Conservation (phyloP, 1,140 invertebrate genomes). For the Melitaea cinxia region DNA sequence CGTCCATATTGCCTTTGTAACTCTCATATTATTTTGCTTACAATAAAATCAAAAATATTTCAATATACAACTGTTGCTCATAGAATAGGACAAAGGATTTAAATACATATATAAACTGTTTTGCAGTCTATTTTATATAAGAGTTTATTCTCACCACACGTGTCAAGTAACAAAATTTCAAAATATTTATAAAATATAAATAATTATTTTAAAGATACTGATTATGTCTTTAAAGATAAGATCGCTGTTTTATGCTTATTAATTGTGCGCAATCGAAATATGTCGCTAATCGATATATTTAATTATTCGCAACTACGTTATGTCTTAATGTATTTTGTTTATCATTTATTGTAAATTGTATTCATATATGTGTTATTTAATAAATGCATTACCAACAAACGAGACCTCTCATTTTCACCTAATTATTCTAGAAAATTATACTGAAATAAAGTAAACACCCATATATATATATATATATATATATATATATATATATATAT, state of each 20-base stretch:
- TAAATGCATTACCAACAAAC: constrained; percentile 43
- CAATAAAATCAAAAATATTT: constrained; percentile 3
- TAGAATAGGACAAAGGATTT: constrained; percentile 11
- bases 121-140: constrained; percentile 32
- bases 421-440: too few relatives aligned
- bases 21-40: neutral
- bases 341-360: constrained; percentile 29
- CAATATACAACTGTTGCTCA: constrained; percentile 12
- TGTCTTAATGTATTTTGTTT: constrained; percentile 5
- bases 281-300: constrained; percentile 1
- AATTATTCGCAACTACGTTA: neutral
- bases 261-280: neutral
- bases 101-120: constrained; percentile 20
- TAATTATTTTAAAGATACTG: neutral
- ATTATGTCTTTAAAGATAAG: neutral
- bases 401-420: too few relatives aligned
- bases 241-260: neutral
- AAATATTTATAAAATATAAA: constrained; percentile 3
- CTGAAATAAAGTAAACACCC: too few relatives aligned
- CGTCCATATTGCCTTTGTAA: constrained; percentile 56
- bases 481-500: too few relatives aligned
- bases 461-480: too few relatives aligned
- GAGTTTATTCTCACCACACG: neutral
- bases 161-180: neutral
- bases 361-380: constrained; percentile 40